Conservation (phyloP, 2,888 invertebrate species). For the Cerceris rybyensis region DNA sequence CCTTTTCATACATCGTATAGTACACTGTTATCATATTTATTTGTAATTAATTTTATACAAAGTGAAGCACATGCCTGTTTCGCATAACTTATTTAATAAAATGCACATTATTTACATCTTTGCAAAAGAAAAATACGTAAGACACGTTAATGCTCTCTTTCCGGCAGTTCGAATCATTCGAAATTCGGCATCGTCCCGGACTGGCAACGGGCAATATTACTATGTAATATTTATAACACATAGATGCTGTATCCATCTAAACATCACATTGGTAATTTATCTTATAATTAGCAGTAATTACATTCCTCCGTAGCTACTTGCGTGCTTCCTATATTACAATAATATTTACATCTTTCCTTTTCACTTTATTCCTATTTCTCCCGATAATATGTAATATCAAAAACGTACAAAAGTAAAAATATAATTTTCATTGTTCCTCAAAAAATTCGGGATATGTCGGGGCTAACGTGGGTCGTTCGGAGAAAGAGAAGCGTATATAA, state of each 20-base stretch:
- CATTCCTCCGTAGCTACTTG: constrained; percentile 62
- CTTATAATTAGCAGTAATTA: constrained; percentile 64
- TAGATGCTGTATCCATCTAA: constrained; percentile 69
- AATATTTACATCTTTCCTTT: constrained; percentile 60
- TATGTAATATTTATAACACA: constrained; percentile 60
- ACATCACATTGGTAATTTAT: constrained; percentile 78
- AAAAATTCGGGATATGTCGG: constrained; percentile 58
- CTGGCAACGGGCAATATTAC: constrained; percentile 49
- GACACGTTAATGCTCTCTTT: constrained; percentile 37
- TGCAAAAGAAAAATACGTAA: constrained; percentile 55
- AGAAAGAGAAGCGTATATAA: constrained; percentile 35
- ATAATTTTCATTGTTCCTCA: constrained; percentile 50
- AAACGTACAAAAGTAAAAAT: constrained; percentile 73
- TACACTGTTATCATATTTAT: constrained; percentile 59
- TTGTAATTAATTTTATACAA: constrained; percentile 59
- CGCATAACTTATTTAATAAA: constrained; percentile 63
- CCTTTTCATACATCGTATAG: constrained; percentile 11
- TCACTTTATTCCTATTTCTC: background rate
- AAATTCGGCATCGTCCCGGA: constrained; percentile 27
- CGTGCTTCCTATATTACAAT: constrained; percentile 63
- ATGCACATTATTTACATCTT: constrained; percentile 68
- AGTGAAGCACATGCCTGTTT: constrained; percentile 59
- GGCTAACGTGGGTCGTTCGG: constrained; percentile 4
- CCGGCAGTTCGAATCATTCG: constrained; percentile 13
- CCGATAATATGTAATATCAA: constrained; percentile 63